Evolutionary conservation across 1,140 invertebrate species (phyloP).

Genomic region (Drosophila quadrilineata): DNA sequence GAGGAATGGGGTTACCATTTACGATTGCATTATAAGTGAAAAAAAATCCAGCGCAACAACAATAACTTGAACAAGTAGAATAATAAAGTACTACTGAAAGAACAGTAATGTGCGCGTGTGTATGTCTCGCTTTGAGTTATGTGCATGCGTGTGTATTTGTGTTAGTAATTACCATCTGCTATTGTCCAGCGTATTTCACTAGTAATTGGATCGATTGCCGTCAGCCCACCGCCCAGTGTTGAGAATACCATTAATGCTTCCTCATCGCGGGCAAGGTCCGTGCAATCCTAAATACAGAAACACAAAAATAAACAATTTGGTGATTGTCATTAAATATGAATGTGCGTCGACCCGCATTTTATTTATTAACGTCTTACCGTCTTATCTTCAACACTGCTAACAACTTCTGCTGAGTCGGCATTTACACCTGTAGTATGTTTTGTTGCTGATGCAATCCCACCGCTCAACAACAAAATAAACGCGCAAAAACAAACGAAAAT

Average conservation of each 20-base stretch:
- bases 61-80: not conserved
- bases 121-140: not conserved
- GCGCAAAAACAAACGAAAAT: constrained; percentile 59
- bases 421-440: constrained; percentile 29
- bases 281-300: constrained; percentile 82
- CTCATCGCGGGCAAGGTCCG: constrained; percentile 87
- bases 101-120: constrained; percentile 13
- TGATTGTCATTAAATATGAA: constrained; percentile 46
- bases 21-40: constrained; percentile 15
- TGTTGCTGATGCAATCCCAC: constrained; percentile 74
- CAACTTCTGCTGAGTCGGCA: constrained; percentile 70
- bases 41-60: constrained; percentile 6
- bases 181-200: constrained; percentile 94
- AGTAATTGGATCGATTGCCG: constrained; percentile 90
- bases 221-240: constrained; percentile 94
- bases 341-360: constrained; percentile 6
- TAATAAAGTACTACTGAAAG: too few relatives aligned
- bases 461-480: constrained; percentile 62
- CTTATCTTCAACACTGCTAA: constrained; percentile 58
- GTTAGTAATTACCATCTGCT: constrained; percentile 88
- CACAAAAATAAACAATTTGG: constrained; percentile 35
- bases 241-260: constrained; percentile 91
- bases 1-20: constrained; percentile 35
- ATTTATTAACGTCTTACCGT: constrained; percentile 32
- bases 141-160: constrained; percentile 5